Base-by-base conservation (phyloP, 2,888 invertebrate species). In the Apocheima hispidaria region DNA sequence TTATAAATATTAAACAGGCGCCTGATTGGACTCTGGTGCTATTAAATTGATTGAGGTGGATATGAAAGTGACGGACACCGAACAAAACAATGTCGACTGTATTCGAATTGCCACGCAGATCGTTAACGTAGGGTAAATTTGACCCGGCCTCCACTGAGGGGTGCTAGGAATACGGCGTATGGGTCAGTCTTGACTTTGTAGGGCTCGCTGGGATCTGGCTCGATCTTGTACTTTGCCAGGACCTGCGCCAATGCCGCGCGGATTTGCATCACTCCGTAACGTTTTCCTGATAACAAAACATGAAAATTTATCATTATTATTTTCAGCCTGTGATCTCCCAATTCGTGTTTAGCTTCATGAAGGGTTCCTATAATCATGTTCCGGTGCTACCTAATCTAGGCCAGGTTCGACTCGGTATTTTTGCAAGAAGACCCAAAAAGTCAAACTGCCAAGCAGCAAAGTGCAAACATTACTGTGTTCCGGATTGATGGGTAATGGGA, bases 201-300 rank as follows among this genome's bases (percentile, higher is more conserved):
- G 0, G 81, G 78, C 26, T 74, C 75, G 3, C 70, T 78, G 2
- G 81, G 75, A 14, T 62, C 61, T 18, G 77, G 73, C 43, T 73
- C 73, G 23, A 89, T 63, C 64, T 68, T 78, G 68, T 78, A 89
- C 18, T 79, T 81, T 48, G 69, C 63, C 3, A 88, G 63, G 43
- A 89, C 66, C 49, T 88, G 87, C 1, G 87, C 83, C 9, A 89
- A 50, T 0, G 87, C 87, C 1, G 87, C 77, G 23, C 88, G 83
- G 30, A 88, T 69, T 74, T 88, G 89, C 82, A 88, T 80, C 77
- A 86, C 68, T 1, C 88, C 89, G 68, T 88, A 89, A 33, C 89
- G 83, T 77, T 86, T 88, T 38, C 89, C 89, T 89, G 76, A 14
- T 79, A 74, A 65, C 0, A 18, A 50, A 53, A n/a, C 20, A 20